Evolutionary conservation across 2,888 invertebrate genomes (phyloP).

Genomic region (Pammene fasciana): DNA sequence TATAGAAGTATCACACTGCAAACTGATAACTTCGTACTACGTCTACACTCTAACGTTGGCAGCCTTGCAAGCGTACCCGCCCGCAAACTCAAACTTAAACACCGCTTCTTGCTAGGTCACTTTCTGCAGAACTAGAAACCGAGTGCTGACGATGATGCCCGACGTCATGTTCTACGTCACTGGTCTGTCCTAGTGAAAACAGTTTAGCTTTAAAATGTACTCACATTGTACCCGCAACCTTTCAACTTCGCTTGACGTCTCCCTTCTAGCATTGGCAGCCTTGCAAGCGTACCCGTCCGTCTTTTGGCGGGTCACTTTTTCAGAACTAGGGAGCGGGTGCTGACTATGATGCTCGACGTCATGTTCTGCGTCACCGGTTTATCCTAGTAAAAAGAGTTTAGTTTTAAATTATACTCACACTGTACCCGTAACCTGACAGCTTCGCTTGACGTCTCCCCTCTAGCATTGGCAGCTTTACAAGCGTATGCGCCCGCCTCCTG

Average conservation of each 20-base stretch:
- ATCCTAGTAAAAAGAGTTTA: no score
- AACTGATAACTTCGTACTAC: slow-evolving; percentile 88
- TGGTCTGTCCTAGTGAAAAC: slow-evolving; percentile 71
- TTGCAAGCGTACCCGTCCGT: slow-evolving; percentile 93
- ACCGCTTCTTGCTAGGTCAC: slow-evolving; percentile 91
- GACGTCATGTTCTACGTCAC: slow-evolving; percentile 93
- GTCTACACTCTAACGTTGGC: slow-evolving; percentile 92
- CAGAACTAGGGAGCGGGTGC: slow-evolving; percentile 92
- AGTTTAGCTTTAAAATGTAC: slow-evolving; percentile 62
- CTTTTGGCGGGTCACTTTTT: slow-evolving; percentile 91
- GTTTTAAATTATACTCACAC: slow-evolving; percentile 85
- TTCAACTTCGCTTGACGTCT: slow-evolving; percentile 90
- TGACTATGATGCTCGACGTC: slow-evolving; percentile 93
- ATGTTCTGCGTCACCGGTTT: slow-evolving; percentile 69
- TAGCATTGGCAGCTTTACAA: slow-evolving; percentile 91
- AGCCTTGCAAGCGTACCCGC: slow-evolving; percentile 92
- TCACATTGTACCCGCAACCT: slow-evolving; percentile 92
- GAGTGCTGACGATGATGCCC: slow-evolving; percentile 93
- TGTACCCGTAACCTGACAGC: slow-evolving; percentile 90
- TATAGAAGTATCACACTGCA: slow-evolving; percentile 86
- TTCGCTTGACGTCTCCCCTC: slow-evolving; percentile 91
- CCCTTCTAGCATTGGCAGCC: slow-evolving; percentile 92
- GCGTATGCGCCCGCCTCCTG: slow-evolving; percentile 92
- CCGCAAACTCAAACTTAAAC: no score
- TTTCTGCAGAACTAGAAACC: slow-evolving; percentile 92